phyloP scores from a whole-genome alignment of 2,888 invertebrate species.

The Pheosia tremula region DNA sequence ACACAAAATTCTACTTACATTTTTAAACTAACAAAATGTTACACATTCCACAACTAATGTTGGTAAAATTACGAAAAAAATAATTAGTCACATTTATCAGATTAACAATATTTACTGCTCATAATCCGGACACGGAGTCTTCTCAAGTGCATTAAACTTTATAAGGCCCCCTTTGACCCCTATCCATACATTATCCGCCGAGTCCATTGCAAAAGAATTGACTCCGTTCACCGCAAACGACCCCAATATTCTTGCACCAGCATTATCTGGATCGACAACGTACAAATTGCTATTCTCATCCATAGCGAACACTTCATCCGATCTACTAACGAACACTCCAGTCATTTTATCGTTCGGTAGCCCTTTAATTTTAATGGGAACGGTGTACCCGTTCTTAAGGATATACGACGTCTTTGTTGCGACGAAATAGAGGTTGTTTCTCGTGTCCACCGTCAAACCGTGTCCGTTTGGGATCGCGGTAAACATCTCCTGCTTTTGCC shows the following conservation, averaged over 20 bases:
- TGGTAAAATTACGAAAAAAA: too few species aligned
- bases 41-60: too few species aligned
- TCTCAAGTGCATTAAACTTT: conserved; percentile 65
- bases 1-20: too few species aligned
- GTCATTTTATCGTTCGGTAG: conserved; percentile 70
- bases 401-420: conserved; percentile 73
- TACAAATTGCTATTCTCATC: conserved; percentile 73
- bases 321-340: conserved; percentile 68
- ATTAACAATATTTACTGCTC: conserved; percentile 48
- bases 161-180: conserved; percentile 67
- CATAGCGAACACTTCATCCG: conserved; percentile 72
- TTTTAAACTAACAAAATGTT: neutral
- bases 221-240: conserved; percentile 64
- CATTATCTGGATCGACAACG: conserved; percentile 59
- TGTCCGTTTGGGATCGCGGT: conserved; percentile 72
- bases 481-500: conserved; percentile 64
- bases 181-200: conserved; percentile 69
- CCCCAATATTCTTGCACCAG: conserved; percentile 61
- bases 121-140: conserved; percentile 57
- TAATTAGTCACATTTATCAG: conserved; percentile 5
- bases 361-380: conserved; percentile 72
- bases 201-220: conserved; percentile 73
- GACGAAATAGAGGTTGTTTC: conserved; percentile 73
- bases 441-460: conserved; percentile 68
- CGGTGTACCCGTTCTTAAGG: conserved; percentile 53